Evolutionary conservation across 1,140 invertebrate genomes (phyloP).

Genomic region (Heliconius congener): DNA sequence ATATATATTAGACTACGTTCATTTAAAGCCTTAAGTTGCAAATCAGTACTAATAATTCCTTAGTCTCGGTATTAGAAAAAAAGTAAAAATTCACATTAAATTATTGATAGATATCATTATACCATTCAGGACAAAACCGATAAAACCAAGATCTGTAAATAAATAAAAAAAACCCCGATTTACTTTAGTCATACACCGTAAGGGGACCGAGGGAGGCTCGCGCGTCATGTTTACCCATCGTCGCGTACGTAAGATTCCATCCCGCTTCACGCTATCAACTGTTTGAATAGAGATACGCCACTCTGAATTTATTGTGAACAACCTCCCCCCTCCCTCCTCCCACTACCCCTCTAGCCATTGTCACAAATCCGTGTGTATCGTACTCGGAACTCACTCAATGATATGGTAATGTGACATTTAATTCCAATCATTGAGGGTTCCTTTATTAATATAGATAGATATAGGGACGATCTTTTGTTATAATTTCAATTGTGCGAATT

Average conservation of each 20-base stretch:
- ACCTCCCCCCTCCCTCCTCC: slow-evolving; percentile 11
- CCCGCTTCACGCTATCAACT: slow-evolving; percentile 74
- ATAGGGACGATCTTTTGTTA: slow-evolving; percentile 31
- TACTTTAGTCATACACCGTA: neutral
- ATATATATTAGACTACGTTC: neutral
- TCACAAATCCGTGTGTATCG: slow-evolving; percentile 73
- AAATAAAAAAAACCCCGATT: neutral
- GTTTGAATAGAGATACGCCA: slow-evolving; percentile 79
- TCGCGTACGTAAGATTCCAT: slow-evolving; percentile 69
- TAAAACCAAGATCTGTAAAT: neutral
- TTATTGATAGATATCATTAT: neutral
- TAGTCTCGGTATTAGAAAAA: too few relatives aligned
- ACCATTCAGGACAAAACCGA: neutral
- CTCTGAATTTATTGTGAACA: slow-evolving; percentile 75
- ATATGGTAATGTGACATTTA: slow-evolving; percentile 76
- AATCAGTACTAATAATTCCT: neutral
- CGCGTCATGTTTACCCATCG: slow-evolving; percentile 62
- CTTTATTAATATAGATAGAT: slow-evolving; percentile 50
- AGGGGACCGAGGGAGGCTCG: slow-evolving; percentile 14
- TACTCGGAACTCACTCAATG: slow-evolving; percentile 67
- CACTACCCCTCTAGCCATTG: slow-evolving; percentile 47
- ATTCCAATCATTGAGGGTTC: slow-evolving; percentile 62
- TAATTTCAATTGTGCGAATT: slow-evolving; percentile 31
- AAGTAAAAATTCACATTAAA: neutral
- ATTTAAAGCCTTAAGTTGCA: neutral